Conservation (phyloP, 2,888 invertebrate species). For the Tethea ocularis region DNA sequence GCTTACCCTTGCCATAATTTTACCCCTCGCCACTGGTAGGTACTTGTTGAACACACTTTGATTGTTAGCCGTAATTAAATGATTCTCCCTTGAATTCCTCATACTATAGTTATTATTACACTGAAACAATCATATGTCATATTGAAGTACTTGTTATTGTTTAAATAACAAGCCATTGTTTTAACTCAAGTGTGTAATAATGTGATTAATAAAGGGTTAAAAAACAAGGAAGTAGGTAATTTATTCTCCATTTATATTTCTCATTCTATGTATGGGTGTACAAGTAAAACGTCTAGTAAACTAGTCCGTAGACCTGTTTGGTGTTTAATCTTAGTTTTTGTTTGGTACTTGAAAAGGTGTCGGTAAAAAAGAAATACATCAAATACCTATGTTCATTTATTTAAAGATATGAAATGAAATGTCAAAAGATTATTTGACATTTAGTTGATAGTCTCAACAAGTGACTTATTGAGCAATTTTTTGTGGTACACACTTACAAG, state of each 20-base stretch:
- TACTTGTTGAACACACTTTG: not conserved
- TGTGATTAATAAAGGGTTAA: conserved; percentile 45
- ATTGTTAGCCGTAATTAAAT: conserved; percentile 13
- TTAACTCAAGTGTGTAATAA: conserved; percentile 36
- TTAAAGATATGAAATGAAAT: not conserved
- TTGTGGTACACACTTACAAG: not conserved
- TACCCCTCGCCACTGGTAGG: not conserved
- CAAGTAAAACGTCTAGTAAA: too few relatives aligned
- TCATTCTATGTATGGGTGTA: conserved; percentile 10
- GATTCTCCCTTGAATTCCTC: conserved; percentile 23
- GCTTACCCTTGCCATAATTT: too few relatives aligned
- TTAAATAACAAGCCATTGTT: conserved; percentile 62
- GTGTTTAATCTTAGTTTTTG: not conserved
- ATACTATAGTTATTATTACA: conserved; percentile 17
- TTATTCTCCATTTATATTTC: conserved; percentile 35
- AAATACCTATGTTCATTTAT: not conserved
- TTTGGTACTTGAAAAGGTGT: not conserved
- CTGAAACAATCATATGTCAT: conserved; percentile 15
- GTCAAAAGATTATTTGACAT: not conserved
- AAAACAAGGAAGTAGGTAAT: conserved; percentile 57
- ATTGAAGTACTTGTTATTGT: conserved; percentile 42
- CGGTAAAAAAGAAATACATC: not conserved
- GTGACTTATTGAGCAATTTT: not conserved
- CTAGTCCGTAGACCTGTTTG: not conserved
- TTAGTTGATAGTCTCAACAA: not conserved